Evolutionary conservation across 2,888 invertebrate species (phyloP).

Genomic region (Gerris lacustris): DNA sequence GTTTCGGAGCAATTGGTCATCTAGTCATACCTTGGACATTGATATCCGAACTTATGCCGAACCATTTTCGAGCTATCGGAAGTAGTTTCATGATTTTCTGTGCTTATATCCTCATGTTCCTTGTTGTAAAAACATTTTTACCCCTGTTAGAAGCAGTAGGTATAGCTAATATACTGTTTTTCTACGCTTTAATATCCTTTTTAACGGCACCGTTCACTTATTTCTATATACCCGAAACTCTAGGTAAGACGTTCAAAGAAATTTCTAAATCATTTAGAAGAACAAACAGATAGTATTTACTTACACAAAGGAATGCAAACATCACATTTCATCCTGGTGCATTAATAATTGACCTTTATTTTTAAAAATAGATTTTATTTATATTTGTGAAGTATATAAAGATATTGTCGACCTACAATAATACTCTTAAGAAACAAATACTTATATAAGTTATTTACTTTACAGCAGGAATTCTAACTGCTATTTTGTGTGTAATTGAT

Average conservation of each 20-base stretch:
- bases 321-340: too few relatives aligned
- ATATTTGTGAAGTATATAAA: too few relatives aligned
- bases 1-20: slow-evolving; percentile 43
- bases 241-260: slow-evolving; percentile 44
- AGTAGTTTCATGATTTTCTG: slow-evolving; percentile 42
- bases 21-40: slow-evolving; percentile 49
- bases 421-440: too few relatives aligned
- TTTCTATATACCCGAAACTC: slow-evolving; percentile 45
- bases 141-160: slow-evolving; percentile 38
- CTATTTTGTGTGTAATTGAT: too few relatives aligned
- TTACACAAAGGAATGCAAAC: too few relatives aligned
- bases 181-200: slow-evolving; percentile 40
- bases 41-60: slow-evolving; percentile 43
- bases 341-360: too few relatives aligned
- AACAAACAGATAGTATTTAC: neutral
- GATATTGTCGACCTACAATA: too few relatives aligned
- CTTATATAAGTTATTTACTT: too few relatives aligned
- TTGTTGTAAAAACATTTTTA: slow-evolving; percentile 43
- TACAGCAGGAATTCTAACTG: too few relatives aligned
- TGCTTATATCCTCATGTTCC: slow-evolving; percentile 46
- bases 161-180: slow-evolving; percentile 40
- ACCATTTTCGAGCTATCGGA: slow-evolving; percentile 42
- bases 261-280: slow-evolving; percentile 38
- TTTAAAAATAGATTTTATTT: too few relatives aligned
- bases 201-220: slow-evolving; percentile 40